A percentile compares a stretch with the other conserved stretches of the same genome.
phyloP scores from a whole-genome alignment of 2,797 vertebrate genomes.

The Chrysolophus pictus region DNA sequence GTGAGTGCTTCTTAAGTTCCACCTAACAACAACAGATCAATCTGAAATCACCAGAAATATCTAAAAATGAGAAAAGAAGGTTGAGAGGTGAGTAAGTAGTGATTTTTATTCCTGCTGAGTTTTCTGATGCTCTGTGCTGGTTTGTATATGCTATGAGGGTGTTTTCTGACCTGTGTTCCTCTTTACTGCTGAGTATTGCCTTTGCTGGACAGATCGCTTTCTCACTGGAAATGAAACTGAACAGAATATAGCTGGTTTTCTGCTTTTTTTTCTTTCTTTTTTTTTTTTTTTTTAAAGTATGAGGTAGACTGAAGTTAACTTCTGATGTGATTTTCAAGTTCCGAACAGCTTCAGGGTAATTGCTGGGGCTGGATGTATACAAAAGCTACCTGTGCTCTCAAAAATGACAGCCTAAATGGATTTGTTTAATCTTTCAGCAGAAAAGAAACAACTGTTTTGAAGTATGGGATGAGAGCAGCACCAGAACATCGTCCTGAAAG shows the following conservation, averaged over 20 bases:
- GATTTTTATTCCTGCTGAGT: not conserved
- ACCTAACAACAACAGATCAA: not conserved
- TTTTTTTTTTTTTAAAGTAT: not conserved
- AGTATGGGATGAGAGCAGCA: not conserved
- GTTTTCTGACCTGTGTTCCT: not conserved
- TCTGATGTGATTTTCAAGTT: not conserved
- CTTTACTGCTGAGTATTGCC: not conserved
- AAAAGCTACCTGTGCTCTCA: not conserved
- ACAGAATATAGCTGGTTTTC: not conserved
- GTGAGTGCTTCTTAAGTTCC: not conserved
- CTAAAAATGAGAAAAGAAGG: accelerated
- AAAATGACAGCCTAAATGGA: not conserved
- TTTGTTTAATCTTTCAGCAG: not conserved
- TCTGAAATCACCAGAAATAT: not conserved
- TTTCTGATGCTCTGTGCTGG: not conserved
- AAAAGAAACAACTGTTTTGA: not conserved
- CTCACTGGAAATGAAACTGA: not conserved
- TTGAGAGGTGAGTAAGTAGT: not conserved
- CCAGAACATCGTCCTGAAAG: not conserved
- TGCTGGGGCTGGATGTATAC: not conserved
- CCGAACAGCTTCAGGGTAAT: not conserved
- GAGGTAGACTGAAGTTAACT: not conserved
- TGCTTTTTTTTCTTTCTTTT: no score
- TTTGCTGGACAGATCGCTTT: not conserved
- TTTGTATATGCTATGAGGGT: not conserved